Evolutionary conservation across 1,140 invertebrate genomes (phyloP).

Genomic region (Drosophila equinoxialis): DNA sequence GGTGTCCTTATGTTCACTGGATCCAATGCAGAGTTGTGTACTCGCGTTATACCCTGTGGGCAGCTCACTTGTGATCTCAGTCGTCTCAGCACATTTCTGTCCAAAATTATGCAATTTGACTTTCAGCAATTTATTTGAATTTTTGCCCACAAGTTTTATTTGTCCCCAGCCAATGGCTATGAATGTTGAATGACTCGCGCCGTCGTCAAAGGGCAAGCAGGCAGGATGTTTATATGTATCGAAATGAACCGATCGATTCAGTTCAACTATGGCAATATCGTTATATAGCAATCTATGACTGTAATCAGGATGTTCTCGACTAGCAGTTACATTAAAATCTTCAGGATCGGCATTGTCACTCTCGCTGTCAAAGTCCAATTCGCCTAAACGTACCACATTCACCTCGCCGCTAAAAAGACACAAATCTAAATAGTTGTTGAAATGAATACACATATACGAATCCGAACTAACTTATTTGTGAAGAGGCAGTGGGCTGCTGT

Average conservation of each 20-base stretch:
- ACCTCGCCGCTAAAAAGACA: conserved; percentile 29
- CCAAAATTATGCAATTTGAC: conserved; percentile 81
- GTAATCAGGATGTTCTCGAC: conserved; percentile 49
- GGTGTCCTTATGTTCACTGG: conserved; percentile 82
- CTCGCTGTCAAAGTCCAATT: conserved; percentile 54
- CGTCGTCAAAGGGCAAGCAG: conserved; percentile 52
- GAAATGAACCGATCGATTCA: conserved; percentile 42
- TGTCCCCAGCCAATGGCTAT: conserved; percentile 65
- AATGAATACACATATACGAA: neutral
- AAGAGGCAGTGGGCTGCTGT: conserved; percentile 82
- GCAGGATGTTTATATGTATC: conserved; percentile 65
- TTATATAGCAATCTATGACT: conserved; percentile 41
- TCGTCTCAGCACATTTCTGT: conserved; percentile 62
- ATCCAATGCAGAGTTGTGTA: conserved; percentile 88
- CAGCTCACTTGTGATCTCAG: conserved; percentile 58
- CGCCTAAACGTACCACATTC: conserved; percentile 61
- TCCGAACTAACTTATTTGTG: conserved; percentile 30
- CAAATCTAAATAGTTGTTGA: neutral
- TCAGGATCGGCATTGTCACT: conserved; percentile 61
- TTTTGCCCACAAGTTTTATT: conserved; percentile 21
- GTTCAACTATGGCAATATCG: conserved; percentile 57
- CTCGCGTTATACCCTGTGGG: conserved; percentile 83
- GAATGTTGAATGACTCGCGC: conserved; percentile 23
- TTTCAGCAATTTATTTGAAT: conserved; percentile 83
- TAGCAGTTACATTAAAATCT: conserved; percentile 41